Conservation (phyloP, 2,797 vertebrate species). For the Chelidonichthys spinosus region DNA sequence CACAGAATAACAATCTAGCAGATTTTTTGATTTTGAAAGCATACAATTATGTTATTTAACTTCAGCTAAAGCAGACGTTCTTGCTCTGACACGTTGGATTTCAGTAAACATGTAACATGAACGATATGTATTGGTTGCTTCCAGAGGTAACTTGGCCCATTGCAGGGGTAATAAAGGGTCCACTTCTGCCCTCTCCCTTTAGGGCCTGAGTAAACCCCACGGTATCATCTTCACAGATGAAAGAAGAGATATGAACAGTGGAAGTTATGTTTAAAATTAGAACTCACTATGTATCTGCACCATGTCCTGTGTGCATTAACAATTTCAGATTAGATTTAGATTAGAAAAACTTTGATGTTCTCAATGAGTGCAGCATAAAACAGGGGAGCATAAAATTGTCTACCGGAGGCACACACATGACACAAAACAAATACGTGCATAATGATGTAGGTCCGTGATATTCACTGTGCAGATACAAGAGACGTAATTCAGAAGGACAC, state of each 20-base stretch:
- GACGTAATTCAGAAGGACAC: slow-evolving; percentile 4
- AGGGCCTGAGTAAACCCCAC: slow-evolving; percentile 36
- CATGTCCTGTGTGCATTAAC: slow-evolving; percentile 57
- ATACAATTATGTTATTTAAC: neutral
- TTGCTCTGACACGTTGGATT: neutral
- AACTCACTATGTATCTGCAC: slow-evolving; percentile 35
- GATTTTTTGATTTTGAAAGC: neutral
- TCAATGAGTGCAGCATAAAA: slow-evolving; percentile 51
- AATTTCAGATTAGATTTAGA: slow-evolving; percentile 69
- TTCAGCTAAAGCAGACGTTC: neutral
- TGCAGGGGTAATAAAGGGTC: neutral
- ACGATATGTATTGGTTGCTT: neutral
- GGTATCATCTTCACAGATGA: slow-evolving; percentile 40
- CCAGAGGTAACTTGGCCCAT: neutral
- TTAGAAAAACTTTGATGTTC: slow-evolving; percentile 70
- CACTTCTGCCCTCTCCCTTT: slow-evolving; percentile 33
- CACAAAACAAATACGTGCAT: slow-evolving; percentile 40
- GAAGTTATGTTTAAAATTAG: slow-evolving; percentile 65
- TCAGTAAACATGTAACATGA: neutral
- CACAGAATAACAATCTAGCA: neutral
- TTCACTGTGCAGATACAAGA: slow-evolving; percentile 22
- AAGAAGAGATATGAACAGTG: slow-evolving; percentile 43
- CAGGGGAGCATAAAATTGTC: slow-evolving; percentile 27
- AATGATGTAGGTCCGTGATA: slow-evolving; percentile 4
- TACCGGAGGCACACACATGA: slow-evolving; percentile 40